phyloP scores from a whole-genome alignment of 2,797 vertebrate genomes.

The Delichon dasypus region DNA sequence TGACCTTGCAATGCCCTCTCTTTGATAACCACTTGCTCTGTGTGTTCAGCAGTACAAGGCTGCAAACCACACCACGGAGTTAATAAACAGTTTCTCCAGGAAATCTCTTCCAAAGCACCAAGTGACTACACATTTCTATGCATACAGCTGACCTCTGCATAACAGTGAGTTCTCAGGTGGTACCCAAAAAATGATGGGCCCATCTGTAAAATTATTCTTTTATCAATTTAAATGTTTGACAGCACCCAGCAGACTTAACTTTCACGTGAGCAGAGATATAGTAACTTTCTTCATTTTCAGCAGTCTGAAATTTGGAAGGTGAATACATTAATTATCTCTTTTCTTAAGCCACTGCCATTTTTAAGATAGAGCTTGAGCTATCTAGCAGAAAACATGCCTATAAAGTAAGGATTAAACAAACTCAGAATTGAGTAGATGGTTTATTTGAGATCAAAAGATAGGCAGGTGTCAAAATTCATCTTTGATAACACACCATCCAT shows the following conservation, averaged over 20 bases:
- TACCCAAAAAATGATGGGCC: neutral
- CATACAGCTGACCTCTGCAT: constrained; percentile 12
- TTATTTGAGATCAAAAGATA: constrained; percentile 67
- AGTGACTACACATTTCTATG: neutral
- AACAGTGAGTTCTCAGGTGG: constrained; percentile 34
- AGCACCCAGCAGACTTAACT: constrained; percentile 33
- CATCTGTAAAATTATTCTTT: constrained; percentile 24
- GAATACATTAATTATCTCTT: constrained; percentile 63
- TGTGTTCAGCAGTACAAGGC: neutral
- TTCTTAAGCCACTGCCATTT: constrained; percentile 64
- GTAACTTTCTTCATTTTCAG: constrained; percentile 15
- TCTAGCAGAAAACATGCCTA: neutral
- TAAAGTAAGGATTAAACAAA: constrained; percentile 49
- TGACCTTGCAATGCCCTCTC: neutral
- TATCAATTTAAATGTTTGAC: constrained; percentile 28
- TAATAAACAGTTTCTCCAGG: constrained; percentile 52
- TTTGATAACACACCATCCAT: constrained; percentile 50
- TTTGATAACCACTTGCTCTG: neutral
- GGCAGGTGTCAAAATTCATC: constrained; percentile 68
- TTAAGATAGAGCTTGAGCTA: constrained; percentile 43
- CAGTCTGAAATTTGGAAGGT: constrained; percentile 47
- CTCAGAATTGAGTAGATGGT: constrained; percentile 42
- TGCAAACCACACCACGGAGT: neutral
- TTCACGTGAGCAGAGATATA: neutral
- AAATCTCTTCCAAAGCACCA: constrained; percentile 14